Percentiles rank a stretch among this genome's conserved stretches.
Conservation (phyloP, 2,888 invertebrate genomes). For the Mesoligia furuncula region DNA sequence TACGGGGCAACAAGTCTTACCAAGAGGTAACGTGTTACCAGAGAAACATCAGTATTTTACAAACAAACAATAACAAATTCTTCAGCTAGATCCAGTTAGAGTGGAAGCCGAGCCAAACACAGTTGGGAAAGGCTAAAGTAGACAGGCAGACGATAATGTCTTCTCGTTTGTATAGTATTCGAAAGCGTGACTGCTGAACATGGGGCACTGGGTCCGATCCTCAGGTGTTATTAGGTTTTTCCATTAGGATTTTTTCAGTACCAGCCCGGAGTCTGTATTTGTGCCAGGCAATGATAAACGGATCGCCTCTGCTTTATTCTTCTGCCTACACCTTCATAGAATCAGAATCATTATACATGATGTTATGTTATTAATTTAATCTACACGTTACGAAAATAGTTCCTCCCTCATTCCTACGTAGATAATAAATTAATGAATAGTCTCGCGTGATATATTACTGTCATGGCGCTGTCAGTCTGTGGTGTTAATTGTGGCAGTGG, state of each 20-base stretch:
- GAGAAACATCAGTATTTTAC: background rate
- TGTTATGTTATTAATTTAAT: constrained; percentile 39
- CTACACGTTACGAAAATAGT: constrained; percentile 50
- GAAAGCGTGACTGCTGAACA: background rate
- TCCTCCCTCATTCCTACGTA: constrained; percentile 36
- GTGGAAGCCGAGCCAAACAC: background rate
- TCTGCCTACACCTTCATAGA: too few species aligned
- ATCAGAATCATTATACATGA: background rate
- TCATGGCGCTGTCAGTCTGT: constrained; percentile 59
- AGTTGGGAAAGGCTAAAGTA: background rate
- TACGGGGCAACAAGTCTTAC: background rate
- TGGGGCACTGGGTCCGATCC: background rate
- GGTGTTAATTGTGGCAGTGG: constrained; percentile 64
- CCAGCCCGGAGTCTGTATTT: background rate
- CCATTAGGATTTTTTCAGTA: background rate
- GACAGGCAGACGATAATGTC: background rate
- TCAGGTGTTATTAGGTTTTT: too few species aligned
- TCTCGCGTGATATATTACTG: constrained; percentile 65
- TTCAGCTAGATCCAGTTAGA: background rate
- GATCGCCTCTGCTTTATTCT: background rate
- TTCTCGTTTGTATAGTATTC: background rate
- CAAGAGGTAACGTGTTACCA: too few species aligned
- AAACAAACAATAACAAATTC: too few species aligned
- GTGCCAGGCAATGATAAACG: background rate
- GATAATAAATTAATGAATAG: constrained; percentile 63